A percentile compares a stretch with the other conserved stretches of the same genome.
These are phyloP conservation scores for Drosophila nebulosa DNA, from an alignment of 1,140 invertebrate genomes.

Conservation along the genomic window DNA sequence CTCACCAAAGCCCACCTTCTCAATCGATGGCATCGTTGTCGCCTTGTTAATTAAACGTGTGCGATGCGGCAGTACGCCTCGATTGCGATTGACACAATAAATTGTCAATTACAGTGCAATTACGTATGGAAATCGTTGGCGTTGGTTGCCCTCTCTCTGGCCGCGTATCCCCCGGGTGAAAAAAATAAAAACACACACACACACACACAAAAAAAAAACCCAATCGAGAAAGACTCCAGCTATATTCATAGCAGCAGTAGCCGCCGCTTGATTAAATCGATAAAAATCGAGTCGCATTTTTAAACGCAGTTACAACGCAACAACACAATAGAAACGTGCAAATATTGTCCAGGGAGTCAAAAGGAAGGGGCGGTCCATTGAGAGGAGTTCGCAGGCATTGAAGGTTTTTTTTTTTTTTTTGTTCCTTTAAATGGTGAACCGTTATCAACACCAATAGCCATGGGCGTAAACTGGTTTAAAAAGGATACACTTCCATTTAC, in stretches of 20 bases:
- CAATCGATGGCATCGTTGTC: conserved; percentile 61
- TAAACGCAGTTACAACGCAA: conserved; percentile 50
- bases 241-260: conserved; percentile 27
- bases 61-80: conserved; percentile 66
- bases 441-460: conserved; percentile 47
- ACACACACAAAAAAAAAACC: conserved; percentile 28
- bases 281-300: conserved; percentile 72
- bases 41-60: conserved; percentile 77
- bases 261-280: conserved; percentile 72
- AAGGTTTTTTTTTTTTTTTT: conserved; percentile 4
- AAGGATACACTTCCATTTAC: too few species aligned
- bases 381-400: neutral
- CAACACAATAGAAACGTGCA: conserved; percentile 75
- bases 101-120: conserved; percentile 79
- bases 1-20: neutral
- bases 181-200: conserved; percentile 4
- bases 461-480: neutral
- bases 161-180: conserved; percentile 15
- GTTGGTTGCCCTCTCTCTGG: conserved; percentile 5
- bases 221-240: neutral
- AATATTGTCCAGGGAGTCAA: conserved; percentile 41
- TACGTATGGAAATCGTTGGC: conserved; percentile 73
- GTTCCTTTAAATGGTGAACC: conserved; percentile 46
- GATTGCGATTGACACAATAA: conserved; percentile 79
- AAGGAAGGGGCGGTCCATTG: neutral